These are phyloP conservation scores for Mellilla xanthometata DNA, from an alignment of 2,888 invertebrate species.

Conservation along the genomic window DNA sequence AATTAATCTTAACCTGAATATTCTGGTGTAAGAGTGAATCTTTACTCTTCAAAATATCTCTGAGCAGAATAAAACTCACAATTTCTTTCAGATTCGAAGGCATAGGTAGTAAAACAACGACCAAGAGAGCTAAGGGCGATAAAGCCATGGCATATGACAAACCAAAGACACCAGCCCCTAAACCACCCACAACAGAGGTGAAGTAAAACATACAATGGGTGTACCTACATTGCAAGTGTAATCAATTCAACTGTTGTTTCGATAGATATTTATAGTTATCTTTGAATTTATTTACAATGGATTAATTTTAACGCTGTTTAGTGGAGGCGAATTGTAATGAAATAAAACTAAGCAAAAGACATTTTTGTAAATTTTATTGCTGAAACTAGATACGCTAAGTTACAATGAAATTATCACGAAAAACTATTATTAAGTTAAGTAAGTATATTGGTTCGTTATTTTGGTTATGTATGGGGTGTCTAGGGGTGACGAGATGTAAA, in stretches of 20 bases:
- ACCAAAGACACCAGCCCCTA: constrained; percentile 8
- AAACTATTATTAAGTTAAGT: background rate
- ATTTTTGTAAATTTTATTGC: constrained; percentile 10
- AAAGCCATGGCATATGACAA: constrained; percentile 57
- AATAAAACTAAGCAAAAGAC: background rate
- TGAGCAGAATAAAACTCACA: background rate
- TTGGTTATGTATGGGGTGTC: constrained; percentile 9
- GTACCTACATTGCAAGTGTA: no score
- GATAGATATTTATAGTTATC: no score
- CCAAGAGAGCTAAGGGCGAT: constrained; percentile 53
- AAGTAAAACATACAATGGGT: background rate
- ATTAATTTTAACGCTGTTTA: background rate
- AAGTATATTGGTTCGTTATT: constrained; percentile 14
- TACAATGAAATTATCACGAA: constrained; percentile 11
- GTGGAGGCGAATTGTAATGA: background rate
- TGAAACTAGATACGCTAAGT: constrained; percentile 11
- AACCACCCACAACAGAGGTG: background rate
- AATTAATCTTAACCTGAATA: no score
- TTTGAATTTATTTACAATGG: no score
- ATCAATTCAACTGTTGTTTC: no score
- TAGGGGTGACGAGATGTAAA: background rate
- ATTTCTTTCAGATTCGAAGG: constrained; percentile 57
- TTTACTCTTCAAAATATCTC: no score
- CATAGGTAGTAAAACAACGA: constrained; percentile 51
- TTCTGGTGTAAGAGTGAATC: no score